Evolutionary conservation across 2,797 vertebrate species (phyloP), one percentile per base, ranked within the genome.

Genomic region (Ceryle rudis): DNA sequence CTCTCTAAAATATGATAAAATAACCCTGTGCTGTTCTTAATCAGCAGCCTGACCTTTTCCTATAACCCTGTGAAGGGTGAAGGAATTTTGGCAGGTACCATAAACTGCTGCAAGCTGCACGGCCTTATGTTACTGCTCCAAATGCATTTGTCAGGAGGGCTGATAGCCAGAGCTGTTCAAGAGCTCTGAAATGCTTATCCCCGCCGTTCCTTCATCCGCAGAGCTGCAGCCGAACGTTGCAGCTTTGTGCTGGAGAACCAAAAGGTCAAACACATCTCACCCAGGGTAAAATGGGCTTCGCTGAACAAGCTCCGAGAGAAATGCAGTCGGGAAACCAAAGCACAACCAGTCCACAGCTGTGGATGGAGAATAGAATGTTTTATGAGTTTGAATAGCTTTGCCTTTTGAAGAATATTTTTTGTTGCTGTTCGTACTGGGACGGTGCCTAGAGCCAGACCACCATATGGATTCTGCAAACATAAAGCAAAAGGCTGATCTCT

Each of bases 31-130:
- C 47, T 77, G 23, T 37, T 89, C 87, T 78, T 64, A 91, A 83
- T 85, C 67, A 90, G 31, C 7, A 1, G 35, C 37, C 6, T 51
- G 37, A 47, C 4, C 23, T 82, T 51, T 41, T 28, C 19, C 10
- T 37, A 62, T 54, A 80, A 65, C 19, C 58, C 39, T 55, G n/a
- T 81, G 74, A 66, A 74, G 28, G n/a, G 51, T 46, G 72, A 44
- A 75, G 54, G 89, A 86, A 81, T 92, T 93, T 94, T 92, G 65
- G 69, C 87, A 83, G 42, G 17, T 86, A 11, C 22, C 37, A 47
- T 60, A 46, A 80, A 51, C 11, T 42, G 52, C 47, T 85, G 58
- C 31, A 29, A 35, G 39, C 21, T 93, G 86, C 66, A 29, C 23
- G 60, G 73, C 51, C 51, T 73, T 61, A 31, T 21, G 92, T 87